Evolutionary conservation across 2,797 vertebrate species (phyloP), one percentile per base, ranked within the genome.

Genomic region (Stomatorhinus walkeri): DNA sequence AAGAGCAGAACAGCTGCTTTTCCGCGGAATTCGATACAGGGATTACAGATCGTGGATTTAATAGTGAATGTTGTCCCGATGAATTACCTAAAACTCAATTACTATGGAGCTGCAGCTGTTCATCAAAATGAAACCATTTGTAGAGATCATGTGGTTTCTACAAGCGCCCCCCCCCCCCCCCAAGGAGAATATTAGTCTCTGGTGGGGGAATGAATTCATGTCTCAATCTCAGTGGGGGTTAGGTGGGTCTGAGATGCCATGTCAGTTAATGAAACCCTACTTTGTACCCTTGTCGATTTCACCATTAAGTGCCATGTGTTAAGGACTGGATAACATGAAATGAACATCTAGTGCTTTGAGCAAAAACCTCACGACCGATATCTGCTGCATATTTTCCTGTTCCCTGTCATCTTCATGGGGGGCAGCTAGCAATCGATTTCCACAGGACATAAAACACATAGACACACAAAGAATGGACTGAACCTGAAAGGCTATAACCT

Each of bases 1-100:
- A 91, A 92, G 93, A 94, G 93, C 90, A 91, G 92, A 95, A 94
- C 94, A 95, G 95, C 94, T 95, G 95, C 93, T 93, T 91, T 90
- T 90, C 92, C 90, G 91, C 89, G 76, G 91, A 93, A 91, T 83
- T 91, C 89, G 93, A 94, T 94, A 91, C 88, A 72, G 91, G 32
- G 56, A 85, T 85, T 87, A 49, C 43, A 51, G n/a, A 19, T 52
- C 10, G 24, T 19, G 81, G 46, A 56, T 86, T 68, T 24, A 64
- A 32, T 28, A 14, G 52, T 36, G 16, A 79, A 72, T 8, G 46
- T 36, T 16, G 24, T 22, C 61, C 28, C 32, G 61, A 43, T 59
- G 32, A 40, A 43, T 16, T 48, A 28, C 59, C 8, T 84, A 49
- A 61, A 61, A 54, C 76, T 84, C 56, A 46, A 85, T 85, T 89